A percentile compares a stretch with the other conserved stretches of the same genome.
Conservation (phyloP, 2,113 vertebrate genomes). For the Cichladusa arquata region DNA sequence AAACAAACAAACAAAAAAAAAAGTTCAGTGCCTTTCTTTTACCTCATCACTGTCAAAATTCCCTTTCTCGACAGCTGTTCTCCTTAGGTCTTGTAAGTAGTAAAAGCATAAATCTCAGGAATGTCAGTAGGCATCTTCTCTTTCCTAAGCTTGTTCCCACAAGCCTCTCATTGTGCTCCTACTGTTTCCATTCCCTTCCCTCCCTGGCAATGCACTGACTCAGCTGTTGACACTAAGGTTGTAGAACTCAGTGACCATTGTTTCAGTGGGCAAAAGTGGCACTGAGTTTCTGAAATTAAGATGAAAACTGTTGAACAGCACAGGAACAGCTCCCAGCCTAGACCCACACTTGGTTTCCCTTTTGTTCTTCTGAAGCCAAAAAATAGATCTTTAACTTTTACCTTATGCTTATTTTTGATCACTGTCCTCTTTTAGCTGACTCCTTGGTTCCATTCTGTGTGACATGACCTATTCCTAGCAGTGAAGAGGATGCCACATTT, state of each 20-base stretch:
- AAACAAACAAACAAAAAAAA: too few species aligned
- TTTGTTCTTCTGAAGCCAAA: not conserved
- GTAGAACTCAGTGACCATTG: rapidly evolving
- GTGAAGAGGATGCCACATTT: not conserved
- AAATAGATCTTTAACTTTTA: not conserved
- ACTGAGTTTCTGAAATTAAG: not conserved
- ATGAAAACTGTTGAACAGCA: not conserved
- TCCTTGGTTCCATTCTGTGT: not conserved
- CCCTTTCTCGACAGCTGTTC: not conserved
- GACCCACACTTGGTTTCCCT: not conserved
- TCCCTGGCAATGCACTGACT: not conserved
- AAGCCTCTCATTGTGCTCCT: not conserved
- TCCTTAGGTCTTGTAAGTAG: not conserved
- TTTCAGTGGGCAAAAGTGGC: not conserved
- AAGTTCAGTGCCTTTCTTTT: not conserved
- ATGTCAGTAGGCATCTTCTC: not conserved
- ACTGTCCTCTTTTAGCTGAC: not conserved
- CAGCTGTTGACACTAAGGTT: not conserved
- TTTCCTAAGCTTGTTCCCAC: not conserved
- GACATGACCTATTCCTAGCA: not conserved
- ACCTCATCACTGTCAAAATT: not conserved
- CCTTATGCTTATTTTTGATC: not conserved
- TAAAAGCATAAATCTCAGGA: not conserved
- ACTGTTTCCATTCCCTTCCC: not conserved
- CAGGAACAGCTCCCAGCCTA: not conserved